Evolutionary conservation across 2,888 invertebrate species (phyloP), one percentile per base, ranked within the genome.

Genomic region (Galerucella pusilla): DNA sequence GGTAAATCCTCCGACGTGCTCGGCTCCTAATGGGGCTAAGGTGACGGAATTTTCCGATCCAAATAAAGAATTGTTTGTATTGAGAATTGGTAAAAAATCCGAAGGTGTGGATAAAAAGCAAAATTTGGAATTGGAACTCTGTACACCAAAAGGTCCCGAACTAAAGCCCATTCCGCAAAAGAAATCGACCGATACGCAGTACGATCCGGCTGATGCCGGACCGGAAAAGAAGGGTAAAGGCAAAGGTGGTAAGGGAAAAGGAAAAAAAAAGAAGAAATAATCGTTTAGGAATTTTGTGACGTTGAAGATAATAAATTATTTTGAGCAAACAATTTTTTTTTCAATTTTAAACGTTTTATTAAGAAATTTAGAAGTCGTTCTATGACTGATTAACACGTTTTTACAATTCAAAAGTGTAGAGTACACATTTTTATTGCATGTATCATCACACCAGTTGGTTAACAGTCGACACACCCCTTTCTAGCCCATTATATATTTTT

Each of bases 71-170:
- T 52, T 78, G 28, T 83, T 83, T 73, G 88, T 94, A 5, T 86
- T 94, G 65, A 91, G 93, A 82, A 92, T 95, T 73, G 94, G 94
- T 1, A 94, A 94, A 83, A 94, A 94, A 83, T 91, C 91, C 0
- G 92, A 93, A 49, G 92, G 92, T 0, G 91, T 90, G 61, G 91
- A 91, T 75, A 94, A 94, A 87, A 93, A 93, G 85, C 90, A 90
- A 69, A 92, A 90, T 69, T 88, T 93, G 85, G 91, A 94, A 88
- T 89, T 94, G 80, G 94, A 94, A 82, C 86, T 70, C 35, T 70
- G 70, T 42, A 70, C 70, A 3, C 94, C 94, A 83, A 94, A 94
- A 83, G 92, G 92, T 0, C 91, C 92, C 0, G 90, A 91, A 0
- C 88, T 89, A 46, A 84, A 89, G 25, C 90, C 90, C 12, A 91